phyloP scores from a whole-genome alignment of 2,888 invertebrate species.

The Petrolisthes cinctipes region DNA sequence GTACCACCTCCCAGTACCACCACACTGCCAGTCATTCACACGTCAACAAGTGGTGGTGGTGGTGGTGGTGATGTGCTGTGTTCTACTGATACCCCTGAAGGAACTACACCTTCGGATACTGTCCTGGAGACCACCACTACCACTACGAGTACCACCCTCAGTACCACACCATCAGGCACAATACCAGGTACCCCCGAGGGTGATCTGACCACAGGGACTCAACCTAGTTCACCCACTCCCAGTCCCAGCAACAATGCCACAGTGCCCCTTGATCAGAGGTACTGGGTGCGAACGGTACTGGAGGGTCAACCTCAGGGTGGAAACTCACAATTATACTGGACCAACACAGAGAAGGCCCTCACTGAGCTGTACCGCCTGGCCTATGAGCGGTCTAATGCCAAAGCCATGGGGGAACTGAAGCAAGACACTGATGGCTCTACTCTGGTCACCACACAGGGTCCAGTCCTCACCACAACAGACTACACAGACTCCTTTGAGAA shows the following conservation, averaged over 20 bases:
- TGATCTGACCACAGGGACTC: constrained; percentile 19
- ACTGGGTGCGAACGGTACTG: constrained; percentile 54
- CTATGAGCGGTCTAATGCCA: constrained; percentile 27
- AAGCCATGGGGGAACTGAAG: not conserved
- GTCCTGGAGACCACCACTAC: constrained; percentile 9
- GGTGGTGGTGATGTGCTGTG: not conserved
- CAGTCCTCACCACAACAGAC: not conserved
- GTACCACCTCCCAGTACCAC: not conserved
- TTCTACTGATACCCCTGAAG: not conserved
- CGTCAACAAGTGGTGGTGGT: not conserved
- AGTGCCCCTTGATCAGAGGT: constrained; percentile 51
- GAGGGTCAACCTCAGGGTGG: constrained; percentile 31
- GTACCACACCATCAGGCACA: not conserved
- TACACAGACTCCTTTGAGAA: constrained; percentile 37
- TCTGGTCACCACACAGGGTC: not conserved
- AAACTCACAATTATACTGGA: constrained; percentile 38
- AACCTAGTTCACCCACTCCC: constrained; percentile 47
- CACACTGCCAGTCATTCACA: not conserved
- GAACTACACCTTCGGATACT: not conserved
- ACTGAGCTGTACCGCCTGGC: constrained; percentile 33
- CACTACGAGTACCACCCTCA: not conserved
- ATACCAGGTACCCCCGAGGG: constrained; percentile 15
- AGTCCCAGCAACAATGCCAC: constrained; percentile 57
- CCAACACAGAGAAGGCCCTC: constrained; percentile 28
- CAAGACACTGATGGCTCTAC: not conserved